Evolutionary conservation across 2,888 invertebrate species (phyloP).

Genomic region (Myopa tessellatipennis): DNA sequence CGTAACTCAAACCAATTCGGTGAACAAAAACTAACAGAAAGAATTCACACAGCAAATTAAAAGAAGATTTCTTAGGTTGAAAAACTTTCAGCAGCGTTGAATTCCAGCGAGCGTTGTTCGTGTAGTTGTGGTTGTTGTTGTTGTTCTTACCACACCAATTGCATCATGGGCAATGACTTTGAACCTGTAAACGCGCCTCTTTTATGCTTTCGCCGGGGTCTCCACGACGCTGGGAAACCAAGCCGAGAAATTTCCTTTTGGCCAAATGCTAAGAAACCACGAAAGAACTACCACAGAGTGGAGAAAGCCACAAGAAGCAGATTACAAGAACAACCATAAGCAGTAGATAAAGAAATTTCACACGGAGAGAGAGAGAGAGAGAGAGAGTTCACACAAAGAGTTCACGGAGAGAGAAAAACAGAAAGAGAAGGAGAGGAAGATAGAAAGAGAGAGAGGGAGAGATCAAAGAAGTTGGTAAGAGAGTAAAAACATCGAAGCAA

Average conservation of each 20-base stretch:
- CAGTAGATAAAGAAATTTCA: too few relatives aligned
- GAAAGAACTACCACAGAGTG: not conserved
- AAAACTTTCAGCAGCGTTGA: not conserved
- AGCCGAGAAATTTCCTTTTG: conserved; percentile 3
- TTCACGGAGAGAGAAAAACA: not conserved
- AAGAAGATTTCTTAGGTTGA: too few relatives aligned
- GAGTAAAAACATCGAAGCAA: too few relatives aligned
- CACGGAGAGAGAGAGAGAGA: not conserved
- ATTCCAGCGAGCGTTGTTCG: not conserved
- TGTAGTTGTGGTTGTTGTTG: conserved; percentile 22
- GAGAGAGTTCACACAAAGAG: not conserved
- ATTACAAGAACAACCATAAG: not conserved
- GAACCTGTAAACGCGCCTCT: conserved; percentile 67
- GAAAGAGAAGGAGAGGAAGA: not conserved
- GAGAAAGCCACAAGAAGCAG: not conserved
- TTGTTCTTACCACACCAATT: conserved; percentile 68
- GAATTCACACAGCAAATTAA: too few relatives aligned
- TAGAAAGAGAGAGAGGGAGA: not conserved
- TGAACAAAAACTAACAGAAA: too few relatives aligned
- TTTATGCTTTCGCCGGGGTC: conserved; percentile 68
- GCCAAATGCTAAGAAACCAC: not conserved
- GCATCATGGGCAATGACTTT: conserved; percentile 70
- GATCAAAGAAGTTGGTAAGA: not conserved
- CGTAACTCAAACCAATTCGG: not conserved
- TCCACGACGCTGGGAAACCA: conserved; percentile 50